These are phyloP conservation scores for Cydia pomonella DNA, from an alignment of 1,140 invertebrate species.

Conservation along the genomic window DNA sequence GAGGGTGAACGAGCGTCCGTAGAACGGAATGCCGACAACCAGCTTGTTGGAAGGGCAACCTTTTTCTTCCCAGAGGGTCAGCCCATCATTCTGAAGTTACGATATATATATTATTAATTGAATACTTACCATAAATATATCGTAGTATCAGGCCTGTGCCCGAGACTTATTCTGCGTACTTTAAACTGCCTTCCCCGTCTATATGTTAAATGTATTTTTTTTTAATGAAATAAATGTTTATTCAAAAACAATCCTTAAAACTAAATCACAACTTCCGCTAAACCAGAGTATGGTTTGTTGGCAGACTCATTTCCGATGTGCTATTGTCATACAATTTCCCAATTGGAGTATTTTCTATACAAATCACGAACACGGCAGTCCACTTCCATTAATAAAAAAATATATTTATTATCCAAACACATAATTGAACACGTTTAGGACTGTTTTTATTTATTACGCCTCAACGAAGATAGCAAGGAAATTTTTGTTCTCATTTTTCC, in stretches of 20 bases:
- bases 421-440: not conserved
- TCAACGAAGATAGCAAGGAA: not conserved
- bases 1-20: slow-evolving; percentile 91
- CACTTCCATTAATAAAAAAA: not conserved
- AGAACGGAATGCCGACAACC: slow-evolving; percentile 93
- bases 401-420: not conserved
- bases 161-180: no score
- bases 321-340: no score
- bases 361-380: no score
- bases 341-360: no score
- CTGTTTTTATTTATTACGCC: not conserved
- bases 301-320: no score
- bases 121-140: not conserved
- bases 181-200: no score
- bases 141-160: no score
- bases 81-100: slow-evolving; percentile 88
- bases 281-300: no score
- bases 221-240: no score
- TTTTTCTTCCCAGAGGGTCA: slow-evolving; percentile 91
- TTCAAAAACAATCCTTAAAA: no score
- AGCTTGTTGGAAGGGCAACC: slow-evolving; percentile 93
- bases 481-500: not conserved
- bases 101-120: slow-evolving; percentile 13
- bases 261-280: no score
- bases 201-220: no score